Base-by-base conservation (phyloP, 2,888 invertebrate species). In the Sialis fuliginosa region DNA sequence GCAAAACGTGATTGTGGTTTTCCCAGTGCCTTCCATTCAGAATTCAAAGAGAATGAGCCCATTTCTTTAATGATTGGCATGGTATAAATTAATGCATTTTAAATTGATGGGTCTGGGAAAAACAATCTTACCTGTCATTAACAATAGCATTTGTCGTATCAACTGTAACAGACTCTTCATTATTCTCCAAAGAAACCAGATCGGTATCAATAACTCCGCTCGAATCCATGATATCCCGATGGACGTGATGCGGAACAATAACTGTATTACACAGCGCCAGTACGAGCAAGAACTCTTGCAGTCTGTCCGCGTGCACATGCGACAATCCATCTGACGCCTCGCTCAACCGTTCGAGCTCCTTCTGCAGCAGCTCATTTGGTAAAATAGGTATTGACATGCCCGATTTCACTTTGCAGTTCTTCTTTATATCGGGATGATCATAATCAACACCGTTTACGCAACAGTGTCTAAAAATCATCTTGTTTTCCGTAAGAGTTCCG, bases 261-360 rank as follows among this genome's bases (percentile, higher is more conserved):
- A 97, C 96, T 0, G 96, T 96, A 68, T 97, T 97, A 66, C 97
- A 97, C 50, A 95, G 77, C 10, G 96, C 87, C 63, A 97, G 70
- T 30, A 92, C 77, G 50, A 95, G 63, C 52, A 97, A 79, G 66
- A 97, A 96, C 62, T 91, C 91, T 56, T 84, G 82, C 33, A 89
- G 76, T 59, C 81, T 71, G 55, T 82, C 81, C 5, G 80, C 75
- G 56, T 87, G 81, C 5, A 41, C 44, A 34, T 41, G 56, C 39
- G 57, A 54, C 31, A 58, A 54, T 45, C 60, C 60, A 2, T 55
- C 52, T n/a, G 62, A 54, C 30, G 48, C 33, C 9, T 51, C 48
- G 48, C 56, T 59, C 42, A 53, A 54, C 47, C 54, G 52, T 46
- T 66, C 57, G 42, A 75, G 59, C 52, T 75, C 75, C 52, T 70